Base-by-base conservation (phyloP, 2,888 invertebrate genomes). In the Pyrrhosoma nymphula region DNA sequence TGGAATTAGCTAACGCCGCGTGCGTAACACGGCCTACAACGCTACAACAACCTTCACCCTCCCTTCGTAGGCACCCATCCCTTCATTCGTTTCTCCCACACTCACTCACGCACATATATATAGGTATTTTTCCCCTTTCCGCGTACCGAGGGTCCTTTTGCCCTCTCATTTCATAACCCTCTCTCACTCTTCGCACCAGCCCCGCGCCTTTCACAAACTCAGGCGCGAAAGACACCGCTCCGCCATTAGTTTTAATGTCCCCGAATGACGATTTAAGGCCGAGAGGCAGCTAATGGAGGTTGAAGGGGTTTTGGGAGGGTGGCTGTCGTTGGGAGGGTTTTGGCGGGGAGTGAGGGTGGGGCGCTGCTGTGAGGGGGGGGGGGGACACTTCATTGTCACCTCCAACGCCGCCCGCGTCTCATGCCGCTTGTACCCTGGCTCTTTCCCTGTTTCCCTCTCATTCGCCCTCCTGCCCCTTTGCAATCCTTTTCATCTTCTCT, bases 201-300 rank as follows among this genome's bases (percentile, higher is more conserved):
- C n/a, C 56, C 91, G 91, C 91, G 91, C 93, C 93, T 93, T 93
- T 93, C 93, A 93, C 93, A 93, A 93, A 93, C 93, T 95, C 95
- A 47, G 60, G 89, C 88, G 60, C 95, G 60, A 89, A 95, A 95
- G 95, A 95, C 95, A 95, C 60, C 95, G 90, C 95, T 95, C 88
- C 90, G 95, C 95, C 95, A 95, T 95, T 95, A 95, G 95, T 95
- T 95, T 95, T 95, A 95, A 95, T 95, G 90, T 88, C 89, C 93
- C 89, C 88, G 90, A 95, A 95, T 95, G 88, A 95, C 95, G 90
- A 95, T 95, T 95, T 95, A 93, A 93, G 93, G 93, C 93, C 93
- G 93, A 56, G 93, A 56, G 89, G 95, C 60, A 60, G 88, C 95
- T 95, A 95, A 95, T 95, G 95, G 90, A 95, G 90, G 39, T 60